Evolutionary conservation across 2,113 vertebrate species (phyloP), one percentile per base, ranked within the genome.

Genomic region (Marcusenius ussheri): DNA sequence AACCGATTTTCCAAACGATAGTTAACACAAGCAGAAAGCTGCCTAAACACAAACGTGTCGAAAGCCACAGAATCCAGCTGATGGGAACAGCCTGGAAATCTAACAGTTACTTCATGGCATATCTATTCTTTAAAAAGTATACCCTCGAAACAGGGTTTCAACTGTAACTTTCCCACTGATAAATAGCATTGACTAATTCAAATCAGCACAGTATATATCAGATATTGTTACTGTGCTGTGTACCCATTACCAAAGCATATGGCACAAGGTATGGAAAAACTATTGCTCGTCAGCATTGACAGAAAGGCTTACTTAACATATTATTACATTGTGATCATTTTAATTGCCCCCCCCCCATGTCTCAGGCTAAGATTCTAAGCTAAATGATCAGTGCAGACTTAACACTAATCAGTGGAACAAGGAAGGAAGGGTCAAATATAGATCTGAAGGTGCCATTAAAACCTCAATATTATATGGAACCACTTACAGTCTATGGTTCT

Each of bases 401-500:
- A 77, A 77, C 35, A 39, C 74, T 42, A 42, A 80, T 27, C 70
- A 6, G 19, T 5, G 39, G 42, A 83, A 83, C 66, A 13, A 88
- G 21, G 21, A 46, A 13, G 51, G 17, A 77, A 62, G 58, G 83
- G 49, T 70, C 70, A 39, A 56, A 42, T 27, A 70, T 35, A 84
- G 15, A 53, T 51, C 39, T 5, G 5, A 53, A 13, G 45, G 74
- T 49, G 49, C 19, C 56, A 77, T 27, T 49, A 88, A 89, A 66
- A 85, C 83, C 88, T 91, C 35, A 90, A 31, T 21, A 42, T 49
- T 88, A 74, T 45, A 86, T 35, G n/a, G 84, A 87, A 56, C 51
- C 42, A 74, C 13, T 11, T 50, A 80, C n/a, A 47, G 24, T 83
- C 87, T 31, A 19, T 21, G 31, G 42, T n/a, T 31, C 85, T 3